A percentile compares a stretch with the other conserved stretches of the same genome.
Evolutionary conservation across 2,888 invertebrate species (phyloP).

Genomic region (Orgyia antiqua): DNA sequence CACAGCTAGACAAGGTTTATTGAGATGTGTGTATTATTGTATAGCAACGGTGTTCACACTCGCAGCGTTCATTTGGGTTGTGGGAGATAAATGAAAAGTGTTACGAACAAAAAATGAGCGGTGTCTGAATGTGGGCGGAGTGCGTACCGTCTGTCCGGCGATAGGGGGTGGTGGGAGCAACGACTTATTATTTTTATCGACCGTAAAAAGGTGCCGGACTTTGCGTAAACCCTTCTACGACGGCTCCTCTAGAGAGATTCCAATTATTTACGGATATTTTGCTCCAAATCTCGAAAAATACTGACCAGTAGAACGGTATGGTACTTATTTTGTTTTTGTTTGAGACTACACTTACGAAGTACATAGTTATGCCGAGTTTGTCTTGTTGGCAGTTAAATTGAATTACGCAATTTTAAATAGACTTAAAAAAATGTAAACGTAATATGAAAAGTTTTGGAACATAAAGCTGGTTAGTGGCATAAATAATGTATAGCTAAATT

Average conservation of each 20-base stretch:
- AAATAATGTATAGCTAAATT: conserved; percentile 7
- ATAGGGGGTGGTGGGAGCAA: conserved; percentile 30
- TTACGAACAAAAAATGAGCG: conserved; percentile 73
- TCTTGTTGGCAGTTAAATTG: too few relatives aligned
- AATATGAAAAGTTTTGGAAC: too few relatives aligned
- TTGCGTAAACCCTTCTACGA: conserved; percentile 56
- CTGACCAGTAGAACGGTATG: conserved; percentile 46
- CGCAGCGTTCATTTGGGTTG: conserved; percentile 16
- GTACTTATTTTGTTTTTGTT: conserved; percentile 47
- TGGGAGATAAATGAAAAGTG: conserved; percentile 36
- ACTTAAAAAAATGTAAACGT: too few relatives aligned
- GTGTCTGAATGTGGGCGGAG: conserved; percentile 58
- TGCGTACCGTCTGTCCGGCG: conserved; percentile 26
- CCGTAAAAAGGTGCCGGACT: conserved; percentile 72
- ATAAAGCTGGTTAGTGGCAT: too few relatives aligned
- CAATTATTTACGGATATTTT: conserved; percentile 71
- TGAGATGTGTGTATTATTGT: conserved; percentile 18
- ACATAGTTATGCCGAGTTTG: too few relatives aligned
- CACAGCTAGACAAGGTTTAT: conserved; percentile 24
- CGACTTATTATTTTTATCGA: conserved; percentile 74
- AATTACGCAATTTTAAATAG: too few relatives aligned
- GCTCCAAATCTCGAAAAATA: conserved; percentile 62
- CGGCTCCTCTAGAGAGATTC: conserved; percentile 57
- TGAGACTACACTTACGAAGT: too few relatives aligned
- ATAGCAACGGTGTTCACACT: neutral